Conservation (phyloP, 2,797 vertebrate species). For the Lateolabrax maculatus region DNA sequence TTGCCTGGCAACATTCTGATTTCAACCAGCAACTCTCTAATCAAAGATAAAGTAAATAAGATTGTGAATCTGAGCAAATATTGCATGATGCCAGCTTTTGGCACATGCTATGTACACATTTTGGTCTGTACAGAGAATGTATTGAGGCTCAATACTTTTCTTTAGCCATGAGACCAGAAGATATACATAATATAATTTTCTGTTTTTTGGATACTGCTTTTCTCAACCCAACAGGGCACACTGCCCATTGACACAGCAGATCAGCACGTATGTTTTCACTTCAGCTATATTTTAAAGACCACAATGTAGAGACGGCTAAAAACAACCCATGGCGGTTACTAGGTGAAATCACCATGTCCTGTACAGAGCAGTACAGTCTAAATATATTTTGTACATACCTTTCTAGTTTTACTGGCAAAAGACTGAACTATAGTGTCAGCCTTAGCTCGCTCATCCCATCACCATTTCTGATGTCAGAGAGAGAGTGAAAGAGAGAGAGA, state of each 20-base stretch:
- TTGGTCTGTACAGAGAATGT: neutral
- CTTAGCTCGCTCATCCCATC: constrained; percentile 70
- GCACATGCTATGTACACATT: neutral
- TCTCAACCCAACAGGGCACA: neutral
- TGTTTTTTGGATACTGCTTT: neutral
- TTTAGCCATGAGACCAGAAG: neutral
- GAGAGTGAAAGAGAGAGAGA: no score
- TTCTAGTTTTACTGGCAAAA: constrained; percentile 63
- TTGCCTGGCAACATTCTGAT: neutral
- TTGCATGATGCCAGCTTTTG: neutral
- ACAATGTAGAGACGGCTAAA: constrained; percentile 8
- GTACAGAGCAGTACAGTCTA: constrained; percentile 28
- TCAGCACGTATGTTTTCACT: neutral
- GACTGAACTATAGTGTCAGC: constrained; percentile 69
- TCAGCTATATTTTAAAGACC: constrained; percentile 9
- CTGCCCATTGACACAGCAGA: constrained; percentile 13
- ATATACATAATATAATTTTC: neutral
- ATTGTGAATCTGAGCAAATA: neutral
- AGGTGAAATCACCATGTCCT: constrained; percentile 36
- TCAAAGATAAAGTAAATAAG: neutral
- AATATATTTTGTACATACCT: constrained; percentile 63
- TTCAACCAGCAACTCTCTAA: neutral
- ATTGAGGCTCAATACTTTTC: no score
- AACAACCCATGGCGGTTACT: constrained; percentile 29
- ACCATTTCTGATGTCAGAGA: constrained; percentile 72